Evolutionary conservation across 2,113 vertebrate genomes (phyloP).

Genomic region (Porphyrio hochstetteri): DNA sequence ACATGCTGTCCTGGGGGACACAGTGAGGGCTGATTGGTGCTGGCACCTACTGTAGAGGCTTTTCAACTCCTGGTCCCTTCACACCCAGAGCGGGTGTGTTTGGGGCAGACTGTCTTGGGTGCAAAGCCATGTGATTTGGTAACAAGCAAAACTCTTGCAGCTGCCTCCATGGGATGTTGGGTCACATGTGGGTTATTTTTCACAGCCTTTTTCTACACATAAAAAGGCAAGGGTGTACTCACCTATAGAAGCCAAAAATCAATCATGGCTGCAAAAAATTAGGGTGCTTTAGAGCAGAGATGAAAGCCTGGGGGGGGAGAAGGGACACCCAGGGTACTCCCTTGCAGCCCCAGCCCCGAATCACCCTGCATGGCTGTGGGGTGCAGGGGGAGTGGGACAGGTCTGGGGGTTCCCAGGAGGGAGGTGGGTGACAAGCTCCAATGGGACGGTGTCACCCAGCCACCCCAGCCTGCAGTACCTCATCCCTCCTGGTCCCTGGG

Average conservation of each 20-base stretch:
- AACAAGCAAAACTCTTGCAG: neutral
- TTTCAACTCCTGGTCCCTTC: neutral
- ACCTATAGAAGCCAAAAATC: neutral
- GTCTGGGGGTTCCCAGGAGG: neutral
- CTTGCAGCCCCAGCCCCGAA: accelerated
- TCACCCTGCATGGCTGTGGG: accelerated
- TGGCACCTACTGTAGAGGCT: neutral
- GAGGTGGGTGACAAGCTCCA: accelerated
- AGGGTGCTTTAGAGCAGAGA: neutral
- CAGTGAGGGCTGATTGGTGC: accelerated
- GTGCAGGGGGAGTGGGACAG: neutral
- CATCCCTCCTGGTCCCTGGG: accelerated
- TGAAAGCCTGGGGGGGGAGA: neutral
- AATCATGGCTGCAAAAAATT: neutral
- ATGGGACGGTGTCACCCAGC: neutral
- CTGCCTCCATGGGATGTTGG: neutral
- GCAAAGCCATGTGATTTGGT: neutral
- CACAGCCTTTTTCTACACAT: neutral
- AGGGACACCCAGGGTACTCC: neutral
- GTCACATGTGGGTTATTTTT: neutral
- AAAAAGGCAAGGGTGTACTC: neutral
- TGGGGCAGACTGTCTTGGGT: neutral
- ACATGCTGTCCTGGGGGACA: neutral
- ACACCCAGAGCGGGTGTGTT: neutral
- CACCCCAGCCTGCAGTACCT: neutral